Base-by-base conservation (phyloP, 2,797 vertebrate species). In the Diceros bicornis region DNA sequence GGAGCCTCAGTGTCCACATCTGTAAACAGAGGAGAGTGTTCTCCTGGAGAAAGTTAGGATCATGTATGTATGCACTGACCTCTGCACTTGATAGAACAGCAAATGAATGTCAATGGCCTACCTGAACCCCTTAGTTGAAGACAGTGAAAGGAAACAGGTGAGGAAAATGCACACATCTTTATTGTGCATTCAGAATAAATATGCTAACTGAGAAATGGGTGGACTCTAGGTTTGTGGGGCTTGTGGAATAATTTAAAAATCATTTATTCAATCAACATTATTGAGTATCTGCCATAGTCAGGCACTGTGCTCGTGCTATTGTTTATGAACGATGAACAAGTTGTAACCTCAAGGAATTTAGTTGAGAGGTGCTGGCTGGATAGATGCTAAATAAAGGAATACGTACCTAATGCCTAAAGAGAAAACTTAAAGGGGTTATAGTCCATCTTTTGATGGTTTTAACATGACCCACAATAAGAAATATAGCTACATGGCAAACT, bases 131-230 rank as follows among this genome's bases (percentile, higher is more conserved):
- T 72, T 61, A 78, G 37, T 79, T 95, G 84, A 79, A 86, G 78
- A 59, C 44, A 59, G 47, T 66, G 79, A 72, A 79, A 87, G 34
- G 71, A 96, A 55, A 74, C 17, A 41, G 83, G 62, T 50, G 78
- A 91, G 72, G 50, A 81, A 86, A 89, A 75, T 37, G 27, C 2
- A 25, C 25, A 27, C 8, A 7, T 25, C 55, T 52, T 82, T 84
- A 61, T 87, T 96, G 75, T 89, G 37, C 25, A 89, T 29, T 91
- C 10, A 68, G 50, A 91, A 64, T 93, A 83, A 95, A 82, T 69
- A 41, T 57, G 59, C 27, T 82, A 27, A 11, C 16, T 17, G 69
- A 87, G 77, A 83, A 85, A 27, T 57, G 37, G 16, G 16, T 34
- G 32, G 55, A 29, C 29, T 66, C 17, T 20, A 6, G 61, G 27